A percentile compares a stretch with the other conserved stretches of the same genome.
Evolutionary conservation across 2,797 vertebrate species (phyloP).

Genomic region (Propithecus perrieri): DNA sequence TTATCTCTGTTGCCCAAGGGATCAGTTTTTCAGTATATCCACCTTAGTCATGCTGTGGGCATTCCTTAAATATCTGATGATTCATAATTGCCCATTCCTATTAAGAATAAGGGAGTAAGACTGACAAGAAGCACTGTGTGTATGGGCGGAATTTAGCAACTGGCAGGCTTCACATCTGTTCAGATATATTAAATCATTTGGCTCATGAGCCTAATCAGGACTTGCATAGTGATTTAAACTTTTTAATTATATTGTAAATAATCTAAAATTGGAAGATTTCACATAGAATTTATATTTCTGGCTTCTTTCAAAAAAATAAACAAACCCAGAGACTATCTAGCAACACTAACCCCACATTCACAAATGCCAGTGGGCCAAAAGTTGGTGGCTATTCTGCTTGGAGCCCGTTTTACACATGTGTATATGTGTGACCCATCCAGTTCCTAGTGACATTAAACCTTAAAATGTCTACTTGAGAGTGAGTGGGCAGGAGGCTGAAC

Average conservation of each 20-base stretch:
- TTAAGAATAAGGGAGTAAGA: slow-evolving; percentile 17
- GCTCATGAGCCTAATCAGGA: not conserved
- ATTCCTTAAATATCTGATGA: slow-evolving; percentile 37
- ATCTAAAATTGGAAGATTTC: not conserved
- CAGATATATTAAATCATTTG: not conserved
- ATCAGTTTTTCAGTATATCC: not conserved
- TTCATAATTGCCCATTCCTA: slow-evolving; percentile 6
- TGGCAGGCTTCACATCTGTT: not conserved
- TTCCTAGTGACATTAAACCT: not conserved
- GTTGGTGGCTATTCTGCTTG: not conserved
- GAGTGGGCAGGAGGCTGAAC: not conserved
- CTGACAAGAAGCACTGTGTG: not conserved
- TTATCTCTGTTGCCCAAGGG: slow-evolving; percentile 19
- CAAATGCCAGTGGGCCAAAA: not conserved
- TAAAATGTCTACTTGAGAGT: not conserved
- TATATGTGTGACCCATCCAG: not conserved
- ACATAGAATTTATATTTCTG: not conserved
- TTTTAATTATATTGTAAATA: not conserved
- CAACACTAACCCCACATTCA: not conserved
- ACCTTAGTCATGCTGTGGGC: not conserved
- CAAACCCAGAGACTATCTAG: not conserved
- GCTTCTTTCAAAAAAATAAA: not conserved
- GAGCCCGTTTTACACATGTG: not conserved
- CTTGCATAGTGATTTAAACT: not conserved
- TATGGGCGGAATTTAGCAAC: not conserved